phyloP scores from a whole-genome alignment of 2,113 vertebrate genomes.

The Willisornis vidua region DNA sequence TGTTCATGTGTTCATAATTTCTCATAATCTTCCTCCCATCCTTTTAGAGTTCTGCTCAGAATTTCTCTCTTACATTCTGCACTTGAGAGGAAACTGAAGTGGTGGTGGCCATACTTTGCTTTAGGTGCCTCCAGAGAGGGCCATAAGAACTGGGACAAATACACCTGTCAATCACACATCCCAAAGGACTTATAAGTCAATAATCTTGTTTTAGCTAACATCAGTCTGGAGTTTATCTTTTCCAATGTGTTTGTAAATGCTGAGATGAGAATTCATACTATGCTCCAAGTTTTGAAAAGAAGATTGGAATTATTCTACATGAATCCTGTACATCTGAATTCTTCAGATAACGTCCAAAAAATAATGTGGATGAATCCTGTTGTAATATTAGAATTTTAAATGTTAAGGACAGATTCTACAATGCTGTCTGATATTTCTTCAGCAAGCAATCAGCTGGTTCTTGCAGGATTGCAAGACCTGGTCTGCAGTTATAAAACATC shows the following conservation, averaged over 20 bases:
- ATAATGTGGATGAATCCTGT: not conserved
- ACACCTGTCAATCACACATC: not conserved
- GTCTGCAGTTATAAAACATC: constrained; percentile 43
- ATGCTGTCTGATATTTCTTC: not conserved
- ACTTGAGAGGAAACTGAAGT: not conserved
- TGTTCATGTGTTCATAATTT: not conserved
- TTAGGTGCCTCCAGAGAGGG: not conserved
- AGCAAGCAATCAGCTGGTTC: not conserved
- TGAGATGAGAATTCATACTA: not conserved
- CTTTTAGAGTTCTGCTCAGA: not conserved
- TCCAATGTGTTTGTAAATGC: not conserved
- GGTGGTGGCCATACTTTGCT: not conserved
- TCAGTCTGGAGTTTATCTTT: not conserved
- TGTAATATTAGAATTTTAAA: not conserved
- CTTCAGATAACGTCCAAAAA: not conserved
- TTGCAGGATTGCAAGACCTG: not conserved
- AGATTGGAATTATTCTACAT: not conserved
- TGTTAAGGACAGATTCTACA: not conserved
- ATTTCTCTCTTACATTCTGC: not conserved
- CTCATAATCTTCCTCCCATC: not conserved
- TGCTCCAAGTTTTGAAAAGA: not conserved
- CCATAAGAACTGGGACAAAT: not conserved
- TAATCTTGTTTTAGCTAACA: not conserved
- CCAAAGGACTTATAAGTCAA: not conserved
- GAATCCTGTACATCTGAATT: not conserved